Conservation (phyloP, 2,888 invertebrate genomes). For the Amphipyra tragopoginis region DNA sequence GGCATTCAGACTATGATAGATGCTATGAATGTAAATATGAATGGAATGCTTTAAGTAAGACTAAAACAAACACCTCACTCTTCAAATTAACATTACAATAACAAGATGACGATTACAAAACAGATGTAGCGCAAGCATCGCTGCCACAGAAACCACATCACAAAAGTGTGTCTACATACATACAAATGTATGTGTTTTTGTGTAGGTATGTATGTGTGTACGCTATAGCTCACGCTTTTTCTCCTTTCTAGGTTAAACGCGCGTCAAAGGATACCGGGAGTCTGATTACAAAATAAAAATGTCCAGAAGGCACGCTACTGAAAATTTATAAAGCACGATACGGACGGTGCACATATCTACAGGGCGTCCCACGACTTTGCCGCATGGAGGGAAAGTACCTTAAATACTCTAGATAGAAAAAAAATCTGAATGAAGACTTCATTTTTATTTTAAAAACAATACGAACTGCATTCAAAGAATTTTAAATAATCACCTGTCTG, state of each 20-base stretch:
- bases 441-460: too few species aligned
- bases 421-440: too few species aligned
- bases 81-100: slow-evolving; percentile 3
- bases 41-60: too few species aligned
- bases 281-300: neutral
- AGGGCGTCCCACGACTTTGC: too few species aligned
- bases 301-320: slow-evolving; percentile 6
- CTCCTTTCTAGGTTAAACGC: slow-evolving; percentile 48
- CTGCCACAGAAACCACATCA: slow-evolving; percentile 9
- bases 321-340: neutral
- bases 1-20: too few species aligned
- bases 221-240: slow-evolving; percentile 39
- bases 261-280: slow-evolving; percentile 37
- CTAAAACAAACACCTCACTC: too few species aligned
- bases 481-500: too few species aligned
- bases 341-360: too few species aligned
- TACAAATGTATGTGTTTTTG: neutral
- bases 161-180: slow-evolving; percentile 6
- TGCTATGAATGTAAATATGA: too few species aligned
- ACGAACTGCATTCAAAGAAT: too few species aligned
- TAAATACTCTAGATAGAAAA: too few species aligned
- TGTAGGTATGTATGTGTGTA: slow-evolving; percentile 12
- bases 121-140: neutral
- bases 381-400: too few species aligned
- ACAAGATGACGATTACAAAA: neutral